Evolutionary conservation across 2,113 vertebrate species (phyloP), one percentile per base, ranked within the genome.

Genomic region (Semicossyphus pulcher): DNA sequence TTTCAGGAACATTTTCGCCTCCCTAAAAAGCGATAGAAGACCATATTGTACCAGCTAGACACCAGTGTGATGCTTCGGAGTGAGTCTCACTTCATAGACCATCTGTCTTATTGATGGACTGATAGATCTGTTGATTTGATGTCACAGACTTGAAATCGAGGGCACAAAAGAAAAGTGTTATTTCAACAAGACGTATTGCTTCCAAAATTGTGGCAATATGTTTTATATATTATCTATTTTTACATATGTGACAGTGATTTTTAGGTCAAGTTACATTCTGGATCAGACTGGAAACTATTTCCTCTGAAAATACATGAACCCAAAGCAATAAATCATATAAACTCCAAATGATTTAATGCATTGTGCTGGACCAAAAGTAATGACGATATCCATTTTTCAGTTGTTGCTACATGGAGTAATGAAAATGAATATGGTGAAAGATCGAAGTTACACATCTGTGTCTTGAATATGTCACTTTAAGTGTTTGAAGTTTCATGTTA

Each of bases 111-210:
- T 59, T 69, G 72, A 80, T 75, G 76, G 48, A 47, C 51, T 57
- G 28, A 70, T 73, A 80, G 34, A 83, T 52, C 53, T 37, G 64
- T 58, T 42, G 1, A 78, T 80, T 72, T 58, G 65, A 66, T 79
- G 72, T 69, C 82, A 37, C 67, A 73, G 73, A 84, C 72, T 78
- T 63, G 39, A 80, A 81, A 83, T 79, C 5, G 57, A 85, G 80
- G 84, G 63, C 80, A 80, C 53, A 65, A 70, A 59, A 51, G 72
- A 71, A 54, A 75, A 61, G 44, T 85, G 76, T 72, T 73, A 71
- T 64, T 84, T 69, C 71, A 86, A 64, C 31, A 70, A 73, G 76
- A 80, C 29, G 25, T 57, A 72, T 70, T 41, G 10, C 26, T 20
- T 85, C 54, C 16, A 21, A 81, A 81, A 53, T 64, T 39, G 26